These are phyloP conservation scores for Fregata magnificens DNA, from an alignment of 2,113 vertebrate genomes.

Conservation along the genomic window DNA sequence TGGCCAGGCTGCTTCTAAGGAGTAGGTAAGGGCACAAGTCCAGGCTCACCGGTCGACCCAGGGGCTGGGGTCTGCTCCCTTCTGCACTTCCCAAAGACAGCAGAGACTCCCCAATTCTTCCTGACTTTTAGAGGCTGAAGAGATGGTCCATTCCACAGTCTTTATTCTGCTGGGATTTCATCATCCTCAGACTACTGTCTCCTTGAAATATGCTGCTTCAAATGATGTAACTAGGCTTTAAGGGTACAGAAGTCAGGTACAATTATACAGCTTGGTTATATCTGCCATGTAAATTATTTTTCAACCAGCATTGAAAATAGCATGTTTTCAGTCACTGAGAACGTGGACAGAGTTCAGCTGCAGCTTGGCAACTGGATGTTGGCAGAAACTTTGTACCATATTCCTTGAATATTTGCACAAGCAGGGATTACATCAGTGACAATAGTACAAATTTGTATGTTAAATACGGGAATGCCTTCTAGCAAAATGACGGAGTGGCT, in stretches of 20 bases:
- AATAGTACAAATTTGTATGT: slow-evolving; percentile 18
- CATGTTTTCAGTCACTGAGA: neutral
- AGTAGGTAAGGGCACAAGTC: neutral
- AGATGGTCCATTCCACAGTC: neutral
- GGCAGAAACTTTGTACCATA: neutral
- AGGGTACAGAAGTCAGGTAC: neutral
- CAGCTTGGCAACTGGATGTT: neutral
- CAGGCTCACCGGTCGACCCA: neutral
- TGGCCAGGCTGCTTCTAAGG: neutral
- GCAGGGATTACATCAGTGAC: neutral
- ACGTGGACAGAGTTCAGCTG: neutral
- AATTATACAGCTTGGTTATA: neutral
- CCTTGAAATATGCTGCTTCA: neutral
- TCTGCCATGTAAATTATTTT: slow-evolving; percentile 8
- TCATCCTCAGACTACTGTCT: neutral
- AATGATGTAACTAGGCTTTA: neutral
- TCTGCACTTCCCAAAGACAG: neutral
- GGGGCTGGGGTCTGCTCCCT: neutral
- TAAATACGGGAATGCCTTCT: slow-evolving; percentile 26
- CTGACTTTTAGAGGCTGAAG: neutral
- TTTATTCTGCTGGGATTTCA: neutral
- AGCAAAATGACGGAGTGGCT: neutral
- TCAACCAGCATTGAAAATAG: neutral
- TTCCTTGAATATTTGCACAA: slow-evolving; percentile 39
- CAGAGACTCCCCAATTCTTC: neutral